These are phyloP conservation scores for Diarsia mendica DNA, from an alignment of 2,888 invertebrate species.

Conservation along the genomic window DNA sequence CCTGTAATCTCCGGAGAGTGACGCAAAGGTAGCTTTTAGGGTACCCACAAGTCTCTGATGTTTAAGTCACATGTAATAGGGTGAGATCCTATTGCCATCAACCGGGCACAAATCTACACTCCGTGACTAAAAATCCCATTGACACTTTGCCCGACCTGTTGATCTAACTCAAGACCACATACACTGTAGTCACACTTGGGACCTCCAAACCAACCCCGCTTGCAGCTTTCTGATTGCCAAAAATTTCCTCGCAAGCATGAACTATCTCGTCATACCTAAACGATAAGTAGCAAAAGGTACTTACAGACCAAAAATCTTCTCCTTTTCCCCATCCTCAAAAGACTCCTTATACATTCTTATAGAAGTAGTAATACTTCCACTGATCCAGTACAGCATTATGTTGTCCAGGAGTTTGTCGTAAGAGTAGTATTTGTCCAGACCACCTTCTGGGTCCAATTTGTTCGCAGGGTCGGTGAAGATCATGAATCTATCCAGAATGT, in stretches of 20 bases:
- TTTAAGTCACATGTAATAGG: too few relatives aligned
- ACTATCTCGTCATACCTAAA: background rate
- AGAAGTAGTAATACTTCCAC: constrained; percentile 85
- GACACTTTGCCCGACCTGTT: too few relatives aligned
- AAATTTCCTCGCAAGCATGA: background rate
- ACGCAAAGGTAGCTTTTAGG: too few relatives aligned
- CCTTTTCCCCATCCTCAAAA: constrained; percentile 75
- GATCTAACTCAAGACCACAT: too few relatives aligned
- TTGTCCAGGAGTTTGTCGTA: constrained; percentile 86
- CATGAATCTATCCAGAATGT: constrained; percentile 96
- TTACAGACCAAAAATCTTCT: constrained; percentile 81
- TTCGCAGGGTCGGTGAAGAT: constrained; percentile 91
- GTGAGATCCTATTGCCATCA: too few relatives aligned
- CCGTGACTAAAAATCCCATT: too few relatives aligned
- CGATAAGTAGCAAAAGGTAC: constrained; percentile 42
- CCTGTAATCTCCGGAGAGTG: too few relatives aligned
- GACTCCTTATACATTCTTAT: constrained; percentile 92
- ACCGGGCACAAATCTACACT: too few relatives aligned
- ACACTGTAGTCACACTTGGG: too few relatives aligned
- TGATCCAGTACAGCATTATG: constrained; percentile 90
- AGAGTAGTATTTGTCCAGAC: constrained; percentile 85
- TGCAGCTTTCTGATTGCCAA: too few relatives aligned
- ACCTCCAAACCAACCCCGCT: too few relatives aligned
- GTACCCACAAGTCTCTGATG: too few relatives aligned
- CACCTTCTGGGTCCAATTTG: constrained; percentile 90